Conservation (phyloP, 1,140 invertebrate genomes). For the Littorina saxatilis region DNA sequence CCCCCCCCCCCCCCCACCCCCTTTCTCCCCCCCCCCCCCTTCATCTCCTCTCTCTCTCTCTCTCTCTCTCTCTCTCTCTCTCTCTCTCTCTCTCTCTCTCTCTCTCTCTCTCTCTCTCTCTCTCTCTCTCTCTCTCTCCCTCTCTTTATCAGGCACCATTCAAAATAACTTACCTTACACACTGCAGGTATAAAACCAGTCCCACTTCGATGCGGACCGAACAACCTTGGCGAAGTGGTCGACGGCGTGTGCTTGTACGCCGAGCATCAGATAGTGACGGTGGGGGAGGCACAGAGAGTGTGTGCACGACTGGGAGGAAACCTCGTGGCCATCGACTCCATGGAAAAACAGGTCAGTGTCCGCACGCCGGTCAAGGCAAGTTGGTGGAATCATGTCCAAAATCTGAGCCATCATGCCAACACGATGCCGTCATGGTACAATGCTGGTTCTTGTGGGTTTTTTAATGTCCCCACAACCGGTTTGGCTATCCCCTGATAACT, state of each 20-base stretch:
- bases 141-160: neutral
- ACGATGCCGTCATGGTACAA: too few species aligned
- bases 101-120: neutral
- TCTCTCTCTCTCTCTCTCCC: neutral
- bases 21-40: neutral
- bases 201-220: constrained; percentile 1
- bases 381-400: too few species aligned
- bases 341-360: constrained; percentile 13
- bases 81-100: neutral
- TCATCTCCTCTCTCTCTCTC: neutral
- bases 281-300: constrained; percentile 2
- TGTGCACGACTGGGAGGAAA: constrained; percentile 2
- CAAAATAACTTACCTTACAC: neutral
- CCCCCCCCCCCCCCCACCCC: neutral
- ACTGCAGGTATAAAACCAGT: neutral
- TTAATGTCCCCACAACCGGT: too few species aligned
- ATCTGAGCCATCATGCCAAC: too few species aligned
- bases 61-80: neutral
- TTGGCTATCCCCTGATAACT: too few species aligned
- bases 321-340: neutral
- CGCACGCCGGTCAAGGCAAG: too few species aligned
- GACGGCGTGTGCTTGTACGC: neutral
- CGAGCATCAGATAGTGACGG: neutral
- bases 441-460: too few species aligned
- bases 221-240: neutral